These are phyloP conservation scores for Agrochola lota DNA, from an alignment of 2,888 invertebrate species.

Conservation along the genomic window DNA sequence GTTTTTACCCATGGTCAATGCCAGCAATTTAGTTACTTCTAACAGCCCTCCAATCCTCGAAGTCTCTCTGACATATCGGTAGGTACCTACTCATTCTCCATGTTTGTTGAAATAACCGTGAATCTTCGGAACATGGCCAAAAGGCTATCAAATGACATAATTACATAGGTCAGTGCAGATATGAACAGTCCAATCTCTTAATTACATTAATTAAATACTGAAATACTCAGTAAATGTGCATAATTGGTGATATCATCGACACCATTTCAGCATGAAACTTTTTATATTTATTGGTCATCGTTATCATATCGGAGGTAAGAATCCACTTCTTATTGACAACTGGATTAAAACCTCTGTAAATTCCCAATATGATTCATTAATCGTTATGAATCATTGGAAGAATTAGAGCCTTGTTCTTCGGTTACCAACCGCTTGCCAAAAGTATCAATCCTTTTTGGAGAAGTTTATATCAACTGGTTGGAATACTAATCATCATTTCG, in stretches of 20 bases:
- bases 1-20: too few relatives aligned
- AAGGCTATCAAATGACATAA: constrained; percentile 34
- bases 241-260: constrained; percentile 13
- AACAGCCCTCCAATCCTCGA: background rate
- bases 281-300: background rate
- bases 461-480: background rate
- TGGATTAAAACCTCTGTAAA: background rate
- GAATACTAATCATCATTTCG: constrained; percentile 24
- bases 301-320: constrained; percentile 1
- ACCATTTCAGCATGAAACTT: background rate
- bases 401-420: constrained; percentile 7
- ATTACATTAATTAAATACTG: constrained; percentile 35
- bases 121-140: background rate
- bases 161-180: constrained; percentile 44
- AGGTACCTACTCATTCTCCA: background rate
- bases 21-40: too few relatives aligned
- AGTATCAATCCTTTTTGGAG: background rate
- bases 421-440: constrained; percentile 27
- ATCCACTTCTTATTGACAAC: background rate
- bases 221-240: constrained; percentile 2
- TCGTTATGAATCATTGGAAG: constrained; percentile 5
- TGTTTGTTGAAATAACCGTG: constrained; percentile 17
- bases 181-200: constrained; percentile 17
- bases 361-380: constrained; percentile 9
- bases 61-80: background rate